Percentiles rank a stretch among this genome's conserved stretches.
Evolutionary conservation across 2,888 invertebrate species (phyloP).

Genomic region (Trileptium ribeirensis): DNA sequence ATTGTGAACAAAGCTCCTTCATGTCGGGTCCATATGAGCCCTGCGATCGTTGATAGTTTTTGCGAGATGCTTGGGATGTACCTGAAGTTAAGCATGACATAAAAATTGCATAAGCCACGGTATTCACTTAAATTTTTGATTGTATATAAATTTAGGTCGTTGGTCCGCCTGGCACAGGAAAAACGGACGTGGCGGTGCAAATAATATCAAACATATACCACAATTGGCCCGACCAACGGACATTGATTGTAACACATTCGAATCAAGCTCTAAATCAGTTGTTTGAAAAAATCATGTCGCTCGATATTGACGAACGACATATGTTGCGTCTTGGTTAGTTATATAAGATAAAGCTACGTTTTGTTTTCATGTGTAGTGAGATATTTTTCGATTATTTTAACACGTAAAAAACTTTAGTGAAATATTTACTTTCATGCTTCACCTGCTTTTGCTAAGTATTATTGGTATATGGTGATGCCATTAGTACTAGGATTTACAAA

Average conservation of each 20-base stretch:
- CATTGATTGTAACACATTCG: constrained; percentile 95
- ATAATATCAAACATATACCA: constrained; percentile 98
- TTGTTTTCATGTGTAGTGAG: background rate
- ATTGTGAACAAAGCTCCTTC: too few species aligned
- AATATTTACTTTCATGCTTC: too few species aligned
- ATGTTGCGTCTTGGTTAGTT: constrained; percentile 71
- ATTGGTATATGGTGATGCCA: too few species aligned
- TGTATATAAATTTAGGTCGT: constrained; percentile 61
- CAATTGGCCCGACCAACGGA: constrained; percentile 95
- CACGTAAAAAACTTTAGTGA: too few species aligned
- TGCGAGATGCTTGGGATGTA: too few species aligned
- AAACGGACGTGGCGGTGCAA: constrained; percentile 98
- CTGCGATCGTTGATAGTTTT: too few species aligned
- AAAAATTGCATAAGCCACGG: too few species aligned
- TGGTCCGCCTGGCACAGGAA: constrained; percentile 83
- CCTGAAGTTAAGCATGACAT: too few species aligned
- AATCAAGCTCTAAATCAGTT: constrained; percentile 98
- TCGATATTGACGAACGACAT: constrained; percentile 96
- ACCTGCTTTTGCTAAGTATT: too few species aligned
- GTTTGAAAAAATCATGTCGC: constrained; percentile 94
- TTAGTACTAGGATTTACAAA: too few species aligned
- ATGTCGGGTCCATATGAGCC: too few species aligned
- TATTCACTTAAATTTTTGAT: too few species aligned
- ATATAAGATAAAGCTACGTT: background rate
- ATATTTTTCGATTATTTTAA: background rate